These are phyloP conservation scores for Castor canadensis DNA, from an alignment of 2,113 vertebrate genomes.

Conservation along the genomic window DNA sequence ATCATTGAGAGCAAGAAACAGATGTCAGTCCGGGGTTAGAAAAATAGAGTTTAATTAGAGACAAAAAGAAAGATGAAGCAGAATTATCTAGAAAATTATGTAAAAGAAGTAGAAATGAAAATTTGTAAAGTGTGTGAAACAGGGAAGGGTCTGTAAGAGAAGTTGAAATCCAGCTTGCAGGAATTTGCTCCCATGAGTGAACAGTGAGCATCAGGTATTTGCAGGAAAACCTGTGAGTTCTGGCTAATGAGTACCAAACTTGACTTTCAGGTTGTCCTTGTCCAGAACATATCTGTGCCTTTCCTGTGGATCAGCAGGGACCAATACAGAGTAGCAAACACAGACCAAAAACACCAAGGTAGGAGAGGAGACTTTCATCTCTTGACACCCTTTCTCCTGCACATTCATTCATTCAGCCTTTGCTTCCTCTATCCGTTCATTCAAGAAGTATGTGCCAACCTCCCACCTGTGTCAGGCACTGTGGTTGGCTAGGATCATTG, in stretches of 20 bases:
- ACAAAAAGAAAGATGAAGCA: neutral
- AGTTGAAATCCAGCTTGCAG: neutral
- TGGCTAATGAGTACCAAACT: too few species aligned
- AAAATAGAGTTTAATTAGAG: neutral
- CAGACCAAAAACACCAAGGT: neutral
- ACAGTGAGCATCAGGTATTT: rapidly evolving
- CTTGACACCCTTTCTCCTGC: neutral
- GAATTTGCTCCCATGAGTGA: too few species aligned
- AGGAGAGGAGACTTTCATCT: too few species aligned
- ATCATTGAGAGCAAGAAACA: neutral
- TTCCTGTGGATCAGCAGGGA: too few species aligned
- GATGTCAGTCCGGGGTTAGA: too few species aligned
- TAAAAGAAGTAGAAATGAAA: neutral
- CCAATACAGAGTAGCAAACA: neutral
- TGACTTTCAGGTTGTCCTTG: rapidly evolving
- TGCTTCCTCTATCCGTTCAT: too few species aligned
- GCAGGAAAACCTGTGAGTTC: neutral
- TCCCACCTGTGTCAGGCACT: neutral
- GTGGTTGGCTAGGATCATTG: neutral
- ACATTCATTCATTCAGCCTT: too few species aligned
- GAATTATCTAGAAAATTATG: neutral
- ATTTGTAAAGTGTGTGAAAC: neutral
- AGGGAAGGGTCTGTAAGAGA: neutral
- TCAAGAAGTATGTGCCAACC: neutral
- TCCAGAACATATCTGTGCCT: neutral